Evolutionary conservation across 1,140 invertebrate genomes (phyloP).

Genomic region (Oedothorax gibbosus): DNA sequence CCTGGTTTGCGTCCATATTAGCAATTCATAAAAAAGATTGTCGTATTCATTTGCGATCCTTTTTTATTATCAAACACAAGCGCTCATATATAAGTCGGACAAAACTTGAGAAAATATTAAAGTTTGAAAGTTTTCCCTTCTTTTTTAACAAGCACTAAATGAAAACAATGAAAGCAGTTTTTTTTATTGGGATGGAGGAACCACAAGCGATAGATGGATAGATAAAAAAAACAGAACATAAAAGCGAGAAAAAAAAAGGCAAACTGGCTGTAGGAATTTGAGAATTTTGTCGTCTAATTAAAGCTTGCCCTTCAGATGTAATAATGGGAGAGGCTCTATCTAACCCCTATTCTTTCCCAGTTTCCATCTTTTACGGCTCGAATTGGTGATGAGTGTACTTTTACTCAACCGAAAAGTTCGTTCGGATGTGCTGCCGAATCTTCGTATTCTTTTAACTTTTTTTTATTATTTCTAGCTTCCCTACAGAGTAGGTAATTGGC

Average conservation of each 20-base stretch:
- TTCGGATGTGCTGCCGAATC: not conserved
- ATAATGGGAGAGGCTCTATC: constrained; percentile 52
- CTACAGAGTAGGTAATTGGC: constrained; percentile 53
- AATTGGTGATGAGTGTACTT: constrained; percentile 55
- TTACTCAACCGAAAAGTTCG: constrained; percentile 37
- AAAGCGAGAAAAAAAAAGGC: constrained; percentile 23
- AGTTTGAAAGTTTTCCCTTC: constrained; percentile 58
- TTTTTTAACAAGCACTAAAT: constrained; percentile 57
- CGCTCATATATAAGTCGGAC: constrained; percentile 7
- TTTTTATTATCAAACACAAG: constrained; percentile 16
- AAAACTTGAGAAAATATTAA: constrained; percentile 60
- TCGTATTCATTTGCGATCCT: constrained; percentile 43
- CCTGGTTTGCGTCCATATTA: constrained; percentile 14
- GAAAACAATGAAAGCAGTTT: constrained; percentile 56
- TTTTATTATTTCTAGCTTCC: constrained; percentile 22
- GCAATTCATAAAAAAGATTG: constrained; percentile 44
- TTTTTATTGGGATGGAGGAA: not conserved
- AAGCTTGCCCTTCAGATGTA: constrained; percentile 58
- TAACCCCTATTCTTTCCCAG: constrained; percentile 15
- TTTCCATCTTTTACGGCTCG: constrained; percentile 31
- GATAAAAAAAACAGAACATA: constrained; percentile 47
- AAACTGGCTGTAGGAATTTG: constrained; percentile 34
- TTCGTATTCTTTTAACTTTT: constrained; percentile 57
- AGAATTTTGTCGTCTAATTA: constrained; percentile 56
- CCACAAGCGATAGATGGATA: constrained; percentile 54